phyloP scores from a whole-genome alignment of 1,140 invertebrate genomes.

The Colletes gigas region DNA sequence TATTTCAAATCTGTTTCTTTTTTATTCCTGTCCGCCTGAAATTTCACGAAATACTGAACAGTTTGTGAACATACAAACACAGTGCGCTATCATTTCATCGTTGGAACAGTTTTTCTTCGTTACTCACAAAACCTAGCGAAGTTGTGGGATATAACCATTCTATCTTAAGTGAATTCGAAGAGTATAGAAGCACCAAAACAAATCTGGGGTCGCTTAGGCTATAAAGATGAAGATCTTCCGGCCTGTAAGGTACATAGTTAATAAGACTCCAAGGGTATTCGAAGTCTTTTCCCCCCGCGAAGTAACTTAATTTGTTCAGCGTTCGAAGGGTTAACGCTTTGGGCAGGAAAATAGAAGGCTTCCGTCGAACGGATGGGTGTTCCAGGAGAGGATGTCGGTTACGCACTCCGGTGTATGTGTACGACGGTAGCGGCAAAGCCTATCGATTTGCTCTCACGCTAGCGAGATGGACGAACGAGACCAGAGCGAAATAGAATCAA shows the following conservation, averaged over 20 bases:
- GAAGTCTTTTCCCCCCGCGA: neutral
- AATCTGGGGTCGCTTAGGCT: neutral
- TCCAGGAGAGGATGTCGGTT: constrained; percentile 30
- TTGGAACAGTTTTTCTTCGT: no score
- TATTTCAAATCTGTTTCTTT: no score
- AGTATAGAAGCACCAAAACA: neutral
- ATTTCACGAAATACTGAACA: no score
- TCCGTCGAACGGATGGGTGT: constrained; percentile 23
- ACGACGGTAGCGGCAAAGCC: constrained; percentile 52
- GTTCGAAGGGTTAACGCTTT: constrained; percentile 12
- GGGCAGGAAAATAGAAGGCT: constrained; percentile 31
- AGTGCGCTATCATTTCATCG: no score
- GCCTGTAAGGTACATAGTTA: neutral
- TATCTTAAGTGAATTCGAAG: no score
- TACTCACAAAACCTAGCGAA: no score
- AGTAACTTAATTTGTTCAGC: constrained; percentile 1
- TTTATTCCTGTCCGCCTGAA: no score
- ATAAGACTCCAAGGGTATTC: constrained; percentile 1
- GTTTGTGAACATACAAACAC: no score
- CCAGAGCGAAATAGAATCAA: constrained; percentile 55
- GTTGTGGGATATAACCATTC: no score
- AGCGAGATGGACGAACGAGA: constrained; percentile 58
- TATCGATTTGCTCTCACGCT: constrained; percentile 69
- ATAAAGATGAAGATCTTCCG: neutral
- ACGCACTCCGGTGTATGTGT: neutral